A percentile compares a stretch with the other conserved stretches of the same genome.
These are phyloP conservation scores for Sparidentex hasta DNA, from an alignment of 2,797 vertebrate genomes.

Conservation along the genomic window DNA sequence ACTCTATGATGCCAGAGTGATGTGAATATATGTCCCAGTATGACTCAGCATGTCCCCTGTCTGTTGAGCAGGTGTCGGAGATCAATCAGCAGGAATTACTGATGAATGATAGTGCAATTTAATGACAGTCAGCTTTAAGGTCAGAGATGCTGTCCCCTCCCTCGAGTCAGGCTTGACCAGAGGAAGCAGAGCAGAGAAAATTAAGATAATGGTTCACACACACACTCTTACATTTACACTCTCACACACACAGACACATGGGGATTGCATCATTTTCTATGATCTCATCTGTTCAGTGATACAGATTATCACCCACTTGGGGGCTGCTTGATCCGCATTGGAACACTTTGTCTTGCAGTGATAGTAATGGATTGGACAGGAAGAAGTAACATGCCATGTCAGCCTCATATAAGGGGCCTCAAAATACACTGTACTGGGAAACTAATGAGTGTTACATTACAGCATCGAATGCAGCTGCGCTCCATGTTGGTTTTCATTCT, in stretches of 20 bases:
- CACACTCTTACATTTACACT: not conserved
- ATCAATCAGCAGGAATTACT: conserved; percentile 41
- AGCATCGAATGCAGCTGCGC: conserved; percentile 15
- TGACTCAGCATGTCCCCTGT: conserved; percentile 13
- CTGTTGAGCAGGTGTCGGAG: conserved; percentile 23
- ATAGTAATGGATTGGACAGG: conserved; percentile 49
- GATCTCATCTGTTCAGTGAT: conserved; percentile 75
- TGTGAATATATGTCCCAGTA: conserved; percentile 28
- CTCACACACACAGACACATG: conserved; percentile 42
- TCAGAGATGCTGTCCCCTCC: conserved; percentile 47
- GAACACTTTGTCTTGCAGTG: conserved; percentile 37
- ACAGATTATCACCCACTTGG: conserved; percentile 66
- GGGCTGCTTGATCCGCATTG: conserved; percentile 59
- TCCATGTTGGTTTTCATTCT: conserved; percentile 44
- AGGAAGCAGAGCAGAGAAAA: conserved; percentile 46
- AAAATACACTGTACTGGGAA: conserved; percentile 2
- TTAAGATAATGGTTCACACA: conserved; percentile 20
- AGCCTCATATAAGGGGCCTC: conserved; percentile 1
- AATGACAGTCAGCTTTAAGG: conserved; percentile 55
- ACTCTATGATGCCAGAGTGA: conserved; percentile 4
- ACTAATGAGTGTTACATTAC: conserved; percentile 1
- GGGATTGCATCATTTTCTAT: conserved; percentile 78
- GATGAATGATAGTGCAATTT: conserved; percentile 61
- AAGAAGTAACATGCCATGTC: conserved; percentile 40
- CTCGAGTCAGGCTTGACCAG: conserved; percentile 26